Conservation (phyloP, 2,888 invertebrate species). For the Labia minor region DNA sequence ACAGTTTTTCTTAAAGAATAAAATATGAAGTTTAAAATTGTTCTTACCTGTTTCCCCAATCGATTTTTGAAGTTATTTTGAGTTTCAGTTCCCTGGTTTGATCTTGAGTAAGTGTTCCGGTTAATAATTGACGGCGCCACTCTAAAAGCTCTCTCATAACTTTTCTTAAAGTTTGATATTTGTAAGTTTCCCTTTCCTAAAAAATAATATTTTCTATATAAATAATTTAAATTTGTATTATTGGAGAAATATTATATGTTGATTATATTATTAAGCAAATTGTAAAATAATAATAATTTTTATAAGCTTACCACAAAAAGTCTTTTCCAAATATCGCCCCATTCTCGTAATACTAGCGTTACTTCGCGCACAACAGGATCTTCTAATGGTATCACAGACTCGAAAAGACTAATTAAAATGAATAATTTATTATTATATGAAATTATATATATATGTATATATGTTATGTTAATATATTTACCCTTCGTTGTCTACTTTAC, state of each 20-base stretch:
- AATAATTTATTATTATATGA: background rate
- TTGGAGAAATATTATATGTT: background rate
- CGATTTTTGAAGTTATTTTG: slow-evolving; percentile 81
- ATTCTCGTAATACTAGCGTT: slow-evolving; percentile 81
- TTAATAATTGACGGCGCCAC: slow-evolving; percentile 71
- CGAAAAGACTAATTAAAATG: slow-evolving; percentile 40
- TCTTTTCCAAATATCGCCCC: slow-evolving; percentile 86
- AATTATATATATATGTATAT: background rate
- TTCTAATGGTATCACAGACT: slow-evolving; percentile 61
- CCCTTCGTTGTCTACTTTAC: slow-evolving; percentile 74
- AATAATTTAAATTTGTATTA: slow-evolving; percentile 14
- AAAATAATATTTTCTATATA: slow-evolving; percentile 30
- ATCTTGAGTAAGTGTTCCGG: slow-evolving; percentile 82
- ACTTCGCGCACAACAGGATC: slow-evolving; percentile 87
- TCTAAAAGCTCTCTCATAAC: slow-evolving; percentile 84
- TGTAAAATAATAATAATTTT: background rate
- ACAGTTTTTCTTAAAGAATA: too few species aligned
- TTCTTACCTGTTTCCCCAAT: slow-evolving; percentile 92
- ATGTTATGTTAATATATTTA: too few species aligned
- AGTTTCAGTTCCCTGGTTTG: slow-evolving; percentile 77
- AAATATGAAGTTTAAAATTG: slow-evolving; percentile 21
- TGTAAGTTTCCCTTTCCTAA: slow-evolving; percentile 71
- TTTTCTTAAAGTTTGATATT: slow-evolving; percentile 73
- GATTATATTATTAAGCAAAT: background rate
- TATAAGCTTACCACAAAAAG: slow-evolving; percentile 66